Evolutionary conservation across 1,140 invertebrate genomes (phyloP).

Genomic region (Drosophila obscura): DNA sequence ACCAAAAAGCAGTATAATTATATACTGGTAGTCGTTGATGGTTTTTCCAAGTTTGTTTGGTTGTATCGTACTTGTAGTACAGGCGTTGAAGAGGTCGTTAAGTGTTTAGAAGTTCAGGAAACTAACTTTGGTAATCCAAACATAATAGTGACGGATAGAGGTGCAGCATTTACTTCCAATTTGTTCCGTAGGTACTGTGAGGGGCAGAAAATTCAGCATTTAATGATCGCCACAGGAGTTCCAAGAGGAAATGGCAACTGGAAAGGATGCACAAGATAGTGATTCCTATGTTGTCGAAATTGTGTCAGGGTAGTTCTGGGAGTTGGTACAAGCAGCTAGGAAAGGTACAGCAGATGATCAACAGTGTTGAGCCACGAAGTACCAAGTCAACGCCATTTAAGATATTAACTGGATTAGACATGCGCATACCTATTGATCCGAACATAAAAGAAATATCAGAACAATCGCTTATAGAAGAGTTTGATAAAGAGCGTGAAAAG

Average conservation of each 20-base stretch:
- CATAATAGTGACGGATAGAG: slow-evolving; percentile 3
- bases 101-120: no score
- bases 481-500: background rate
- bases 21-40: no score
- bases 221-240: background rate
- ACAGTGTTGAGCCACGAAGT: background rate
- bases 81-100: no score
- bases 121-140: slow-evolving; percentile 1
- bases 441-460: background rate
- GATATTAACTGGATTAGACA: background rate
- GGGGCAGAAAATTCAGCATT: background rate
- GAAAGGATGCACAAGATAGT: slow-evolving; percentile 14
- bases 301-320: background rate
- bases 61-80: no score
- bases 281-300: background rate
- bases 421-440: background rate
- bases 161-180: background rate
- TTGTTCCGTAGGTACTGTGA: background rate
- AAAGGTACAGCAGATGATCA: slow-evolving; percentile 1
- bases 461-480: no score
- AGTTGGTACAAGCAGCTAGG: background rate
- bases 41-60: no score
- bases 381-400: background rate
- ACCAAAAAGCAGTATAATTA: no score
- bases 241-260: background rate